phyloP scores from a whole-genome alignment of 2,113 vertebrate genomes.

The Trogon surrucura region DNA sequence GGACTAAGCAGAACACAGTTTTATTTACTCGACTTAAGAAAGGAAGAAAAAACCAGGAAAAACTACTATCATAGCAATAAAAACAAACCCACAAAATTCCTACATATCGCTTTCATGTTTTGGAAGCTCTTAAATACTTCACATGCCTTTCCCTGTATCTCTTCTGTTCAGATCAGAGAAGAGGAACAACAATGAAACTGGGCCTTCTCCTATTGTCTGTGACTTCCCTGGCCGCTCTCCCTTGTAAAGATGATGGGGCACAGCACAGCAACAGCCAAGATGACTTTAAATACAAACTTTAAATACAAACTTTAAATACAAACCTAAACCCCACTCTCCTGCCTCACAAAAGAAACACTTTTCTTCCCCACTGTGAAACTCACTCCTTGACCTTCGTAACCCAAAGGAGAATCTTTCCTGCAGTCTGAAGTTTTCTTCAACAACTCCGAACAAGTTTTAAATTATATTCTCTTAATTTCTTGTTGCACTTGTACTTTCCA shows the following conservation, averaged over 20 bases:
- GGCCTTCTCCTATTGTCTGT: not conserved
- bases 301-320: not conserved
- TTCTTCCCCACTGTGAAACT: not conserved
- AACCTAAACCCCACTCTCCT: not conserved
- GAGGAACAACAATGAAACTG: not conserved
- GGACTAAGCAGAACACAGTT: not conserved
- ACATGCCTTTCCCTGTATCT: not conserved
- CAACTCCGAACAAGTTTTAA: not conserved
- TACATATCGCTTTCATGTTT: not conserved
- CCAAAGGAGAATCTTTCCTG: not conserved
- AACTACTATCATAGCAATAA: not conserved
- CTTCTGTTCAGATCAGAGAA: not conserved
- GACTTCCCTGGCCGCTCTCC: not conserved
- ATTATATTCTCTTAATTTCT: not conserved
- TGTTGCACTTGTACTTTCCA: not conserved
- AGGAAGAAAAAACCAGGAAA: not conserved
- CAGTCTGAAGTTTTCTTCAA: not conserved
- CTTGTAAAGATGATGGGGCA: not conserved
- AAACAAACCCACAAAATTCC: not conserved
- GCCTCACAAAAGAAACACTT: not conserved
- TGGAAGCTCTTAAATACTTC: conserved; percentile 8
- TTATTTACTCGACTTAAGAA: not conserved
- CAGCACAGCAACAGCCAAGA: not conserved
- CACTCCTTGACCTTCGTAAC: not conserved
- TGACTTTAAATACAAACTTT: too few relatives aligned